A percentile compares a stretch with the other conserved stretches of the same genome.
These are phyloP conservation scores for Agapornis roseicollis DNA, from an alignment of 2,113 vertebrate genomes.

Conservation along the genomic window DNA sequence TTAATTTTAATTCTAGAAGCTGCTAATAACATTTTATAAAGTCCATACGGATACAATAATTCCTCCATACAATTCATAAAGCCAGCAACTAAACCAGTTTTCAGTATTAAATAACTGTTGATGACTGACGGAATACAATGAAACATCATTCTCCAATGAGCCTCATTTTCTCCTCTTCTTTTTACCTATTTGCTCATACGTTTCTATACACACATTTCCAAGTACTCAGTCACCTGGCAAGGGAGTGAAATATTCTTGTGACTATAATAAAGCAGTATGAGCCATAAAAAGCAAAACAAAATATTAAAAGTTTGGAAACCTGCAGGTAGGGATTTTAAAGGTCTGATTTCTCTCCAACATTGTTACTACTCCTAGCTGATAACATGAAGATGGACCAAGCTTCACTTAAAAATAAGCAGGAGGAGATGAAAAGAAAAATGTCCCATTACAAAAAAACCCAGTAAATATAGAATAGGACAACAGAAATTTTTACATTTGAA, in stretches of 20 bases:
- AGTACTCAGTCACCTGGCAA: not conserved
- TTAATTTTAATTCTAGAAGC: conserved; percentile 67
- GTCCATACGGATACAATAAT: conserved; percentile 55
- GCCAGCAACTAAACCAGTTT: conserved; percentile 46
- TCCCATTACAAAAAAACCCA: not conserved
- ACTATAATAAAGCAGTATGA: not conserved
- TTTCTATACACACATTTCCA: not conserved
- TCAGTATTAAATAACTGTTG: conserved; percentile 26
- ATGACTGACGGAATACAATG: not conserved
- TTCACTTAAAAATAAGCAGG: not conserved
- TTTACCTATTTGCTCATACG: not conserved
- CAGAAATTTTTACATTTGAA: not conserved
- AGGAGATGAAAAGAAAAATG: not conserved
- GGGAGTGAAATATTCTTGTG: not conserved
- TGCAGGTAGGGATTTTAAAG: not conserved
- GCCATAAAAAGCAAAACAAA: not conserved
- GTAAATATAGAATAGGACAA: not conserved
- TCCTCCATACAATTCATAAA: conserved; percentile 49
- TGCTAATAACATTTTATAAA: conserved; percentile 63
- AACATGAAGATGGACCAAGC: not conserved
- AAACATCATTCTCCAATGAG: not conserved
- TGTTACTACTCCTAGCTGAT: not conserved
- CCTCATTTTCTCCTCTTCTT: not conserved
- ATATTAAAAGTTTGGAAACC: not conserved
- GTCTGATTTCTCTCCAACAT: not conserved